A percentile compares a stretch with the other conserved stretches of the same genome.
Conservation (phyloP, 2,797 vertebrate genomes). For the Enteromius viviparus region DNA sequence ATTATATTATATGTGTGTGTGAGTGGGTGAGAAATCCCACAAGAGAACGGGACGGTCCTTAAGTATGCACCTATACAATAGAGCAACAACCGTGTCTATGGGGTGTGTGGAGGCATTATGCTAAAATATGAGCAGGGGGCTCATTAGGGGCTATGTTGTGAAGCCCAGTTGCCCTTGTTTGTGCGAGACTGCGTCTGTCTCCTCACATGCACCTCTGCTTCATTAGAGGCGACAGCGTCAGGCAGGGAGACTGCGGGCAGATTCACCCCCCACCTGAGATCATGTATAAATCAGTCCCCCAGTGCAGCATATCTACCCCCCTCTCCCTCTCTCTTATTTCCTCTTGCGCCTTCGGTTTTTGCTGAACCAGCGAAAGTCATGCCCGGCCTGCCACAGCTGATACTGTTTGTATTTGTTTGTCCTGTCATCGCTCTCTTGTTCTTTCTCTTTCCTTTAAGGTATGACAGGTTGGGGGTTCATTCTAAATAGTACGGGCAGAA, state of each 20-base stretch:
- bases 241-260: slow-evolving; percentile 51
- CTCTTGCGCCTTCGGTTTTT: slow-evolving; percentile 68
- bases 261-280: slow-evolving; percentile 71
- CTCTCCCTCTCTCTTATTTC: slow-evolving; percentile 40
- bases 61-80: slow-evolving; percentile 18
- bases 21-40: slow-evolving; percentile 7
- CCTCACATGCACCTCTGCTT: slow-evolving; percentile 63
- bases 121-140: slow-evolving; percentile 71
- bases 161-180: slow-evolving; percentile 61
- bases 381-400: slow-evolving; percentile 18
- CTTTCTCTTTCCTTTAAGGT: slow-evolving; percentile 12
- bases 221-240: slow-evolving; percentile 75
- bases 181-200: slow-evolving; percentile 52
- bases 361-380: slow-evolving; percentile 69
- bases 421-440: background rate
- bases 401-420: slow-evolving; percentile 36
- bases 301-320: slow-evolving; percentile 48
- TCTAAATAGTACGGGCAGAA: background rate
- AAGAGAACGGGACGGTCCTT: slow-evolving; percentile 17
- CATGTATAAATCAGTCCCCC: slow-evolving; percentile 76
- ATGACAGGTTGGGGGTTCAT: slow-evolving; percentile 15
- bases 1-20: background rate
- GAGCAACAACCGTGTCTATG: background rate
- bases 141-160: slow-evolving; percentile 54
- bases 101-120: slow-evolving; percentile 67